Percentiles rank a stretch among this genome's conserved stretches.
These are phyloP conservation scores for Amblyornis subalaris DNA, from an alignment of 2,113 vertebrate genomes.

Conservation along the genomic window DNA sequence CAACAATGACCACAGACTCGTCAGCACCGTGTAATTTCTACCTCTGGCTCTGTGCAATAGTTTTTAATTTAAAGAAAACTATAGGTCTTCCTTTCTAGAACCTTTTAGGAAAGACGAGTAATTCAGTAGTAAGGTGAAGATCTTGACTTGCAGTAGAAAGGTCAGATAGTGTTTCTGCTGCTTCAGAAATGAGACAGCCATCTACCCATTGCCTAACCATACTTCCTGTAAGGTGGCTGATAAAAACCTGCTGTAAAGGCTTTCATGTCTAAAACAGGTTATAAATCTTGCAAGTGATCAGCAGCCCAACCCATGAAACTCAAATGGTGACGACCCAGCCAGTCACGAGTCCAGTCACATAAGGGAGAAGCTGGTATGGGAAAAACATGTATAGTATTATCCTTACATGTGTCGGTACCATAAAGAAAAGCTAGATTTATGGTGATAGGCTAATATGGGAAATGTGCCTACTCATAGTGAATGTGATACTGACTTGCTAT, in stretches of 20 bases:
- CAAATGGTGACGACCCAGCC: neutral
- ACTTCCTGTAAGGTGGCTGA: neutral
- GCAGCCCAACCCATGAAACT: neutral
- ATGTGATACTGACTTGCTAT: neutral
- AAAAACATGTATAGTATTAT: neutral
- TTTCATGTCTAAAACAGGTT: neutral
- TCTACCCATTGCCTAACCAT: neutral
- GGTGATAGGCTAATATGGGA: neutral
- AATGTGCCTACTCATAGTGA: neutral
- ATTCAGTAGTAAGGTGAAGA: neutral
- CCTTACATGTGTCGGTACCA: neutral
- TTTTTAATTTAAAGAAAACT: neutral
- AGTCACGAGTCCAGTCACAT: neutral
- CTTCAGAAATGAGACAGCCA: neutral
- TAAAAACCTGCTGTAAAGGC: neutral
- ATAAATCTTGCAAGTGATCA: neutral
- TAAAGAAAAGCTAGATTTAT: neutral
- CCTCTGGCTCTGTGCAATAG: neutral
- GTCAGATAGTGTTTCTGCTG: neutral
- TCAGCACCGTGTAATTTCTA: neutral
- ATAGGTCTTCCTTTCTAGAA: neutral
- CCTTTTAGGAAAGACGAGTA: neutral
- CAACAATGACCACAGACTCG: neutral
- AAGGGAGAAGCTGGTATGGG: neutral
- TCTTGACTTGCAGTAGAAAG: neutral